Evolutionary conservation across 2,113 vertebrate species (phyloP).

Genomic region (Elachura formosa): DNA sequence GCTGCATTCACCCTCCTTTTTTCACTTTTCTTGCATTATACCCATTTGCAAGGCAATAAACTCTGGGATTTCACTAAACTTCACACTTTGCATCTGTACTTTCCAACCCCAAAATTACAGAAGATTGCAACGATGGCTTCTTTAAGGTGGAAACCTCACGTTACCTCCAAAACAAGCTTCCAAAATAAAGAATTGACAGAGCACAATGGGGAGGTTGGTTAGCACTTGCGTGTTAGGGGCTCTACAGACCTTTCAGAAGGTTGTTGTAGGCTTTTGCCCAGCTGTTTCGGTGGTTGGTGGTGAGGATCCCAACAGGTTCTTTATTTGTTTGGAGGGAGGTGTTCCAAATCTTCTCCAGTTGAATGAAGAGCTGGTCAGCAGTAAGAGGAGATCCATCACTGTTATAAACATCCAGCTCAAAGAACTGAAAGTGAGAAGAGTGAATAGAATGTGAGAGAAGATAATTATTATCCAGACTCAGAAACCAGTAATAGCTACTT

Average conservation of each 20-base stretch:
- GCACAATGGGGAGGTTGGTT: neutral
- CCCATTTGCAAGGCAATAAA: neutral
- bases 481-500: neutral
- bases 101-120: neutral
- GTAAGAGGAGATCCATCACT: constrained; percentile 87
- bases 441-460: neutral
- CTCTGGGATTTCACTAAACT: neutral
- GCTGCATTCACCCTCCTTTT: neutral
- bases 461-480: neutral
- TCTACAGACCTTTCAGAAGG: constrained; percentile 85
- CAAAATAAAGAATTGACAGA: neutral
- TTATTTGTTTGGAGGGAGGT: constrained; percentile 96
- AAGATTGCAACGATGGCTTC: neutral
- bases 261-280: constrained; percentile 96
- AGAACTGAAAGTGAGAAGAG: constrained; percentile 78
- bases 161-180: neutral
- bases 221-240: neutral
- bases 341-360: constrained; percentile 98
- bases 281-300: constrained; percentile 93
- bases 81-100: neutral
- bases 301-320: constrained; percentile 94
- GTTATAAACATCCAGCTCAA: constrained; percentile 92
- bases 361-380: constrained; percentile 87
- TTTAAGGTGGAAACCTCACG: neutral
- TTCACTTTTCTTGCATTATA: neutral